A percentile compares a stretch with the other conserved stretches of the same genome.
phyloP scores from a whole-genome alignment of 2,888 invertebrate genomes.

The Melinopterus prodromus region DNA sequence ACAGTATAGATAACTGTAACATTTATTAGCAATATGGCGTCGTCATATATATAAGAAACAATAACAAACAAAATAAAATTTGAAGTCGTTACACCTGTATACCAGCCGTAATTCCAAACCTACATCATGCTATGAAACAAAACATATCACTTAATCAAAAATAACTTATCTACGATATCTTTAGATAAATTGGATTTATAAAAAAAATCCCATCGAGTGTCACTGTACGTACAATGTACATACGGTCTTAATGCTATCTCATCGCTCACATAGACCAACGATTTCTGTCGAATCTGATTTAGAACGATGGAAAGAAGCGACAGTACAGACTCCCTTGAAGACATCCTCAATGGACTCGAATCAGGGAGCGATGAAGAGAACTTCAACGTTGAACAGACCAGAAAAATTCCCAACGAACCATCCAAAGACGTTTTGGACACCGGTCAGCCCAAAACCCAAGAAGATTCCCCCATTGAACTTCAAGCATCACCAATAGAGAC shows the following conservation, averaged over 20 bases:
- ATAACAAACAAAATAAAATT: too few relatives aligned
- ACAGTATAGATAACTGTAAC: too few relatives aligned
- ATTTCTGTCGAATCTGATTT: neutral
- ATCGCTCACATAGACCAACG: neutral
- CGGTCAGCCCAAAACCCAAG: neutral
- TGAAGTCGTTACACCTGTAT: too few relatives aligned
- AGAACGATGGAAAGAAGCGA: constrained; percentile 32
- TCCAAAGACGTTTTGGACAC: neutral
- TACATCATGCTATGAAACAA: too few relatives aligned
- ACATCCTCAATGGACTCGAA: constrained; percentile 44
- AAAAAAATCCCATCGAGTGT: neutral
- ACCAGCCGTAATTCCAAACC: too few relatives aligned
- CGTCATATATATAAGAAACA: too few relatives aligned
- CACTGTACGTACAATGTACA: too few relatives aligned
- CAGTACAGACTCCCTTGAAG: constrained; percentile 43
- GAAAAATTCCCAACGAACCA: neutral
- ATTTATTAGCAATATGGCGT: too few relatives aligned
- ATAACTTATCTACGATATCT: too few relatives aligned
- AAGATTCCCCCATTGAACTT: neutral
- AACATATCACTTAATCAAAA: too few relatives aligned
- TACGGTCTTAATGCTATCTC: neutral
- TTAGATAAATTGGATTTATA: too few relatives aligned
- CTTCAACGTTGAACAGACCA: constrained; percentile 23
- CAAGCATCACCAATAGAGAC: neutral
- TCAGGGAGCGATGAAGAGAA: constrained; percentile 38